Percentiles rank a stretch among this genome's conserved stretches.
Conservation (phyloP, 64 coral and sea anemone species). For the Hydrozoanthus tunicans region DNA sequence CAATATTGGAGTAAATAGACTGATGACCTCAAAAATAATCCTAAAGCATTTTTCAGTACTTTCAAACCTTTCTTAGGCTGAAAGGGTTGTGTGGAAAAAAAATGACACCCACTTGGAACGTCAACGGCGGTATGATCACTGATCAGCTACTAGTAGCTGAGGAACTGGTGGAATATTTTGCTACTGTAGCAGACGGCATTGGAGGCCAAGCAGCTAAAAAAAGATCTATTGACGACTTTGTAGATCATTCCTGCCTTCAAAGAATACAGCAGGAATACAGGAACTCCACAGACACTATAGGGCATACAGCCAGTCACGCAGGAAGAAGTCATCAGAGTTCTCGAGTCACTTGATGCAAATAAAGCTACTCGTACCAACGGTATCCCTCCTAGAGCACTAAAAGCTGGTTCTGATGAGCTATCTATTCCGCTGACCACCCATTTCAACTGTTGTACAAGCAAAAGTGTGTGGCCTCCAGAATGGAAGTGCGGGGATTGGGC, state of each 20-base stretch:
- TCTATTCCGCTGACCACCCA: slow-evolving; percentile 12
- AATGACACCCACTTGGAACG: background rate
- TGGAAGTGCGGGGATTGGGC: slow-evolving; percentile 29
- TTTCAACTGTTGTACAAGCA: background rate
- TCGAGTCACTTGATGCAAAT: slow-evolving; percentile 2
- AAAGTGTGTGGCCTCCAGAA: background rate
- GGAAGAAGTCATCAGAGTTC: slow-evolving; percentile 6
- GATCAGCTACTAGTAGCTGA: slow-evolving; percentile 7
- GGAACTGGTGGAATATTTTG: slow-evolving; percentile 41
- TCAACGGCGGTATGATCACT: background rate
- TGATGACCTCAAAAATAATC: background rate
- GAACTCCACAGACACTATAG: background rate
- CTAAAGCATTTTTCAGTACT: background rate
- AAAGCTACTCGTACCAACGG: slow-evolving; percentile 42
- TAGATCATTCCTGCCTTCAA: background rate
- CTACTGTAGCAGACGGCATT: slow-evolving; percentile 45
- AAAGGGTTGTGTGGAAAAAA: background rate
- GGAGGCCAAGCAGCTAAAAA: background rate
- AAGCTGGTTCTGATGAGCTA: slow-evolving; percentile 32
- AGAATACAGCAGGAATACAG: background rate
- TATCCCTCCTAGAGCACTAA: slow-evolving; percentile 43
- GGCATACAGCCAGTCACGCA: background rate
- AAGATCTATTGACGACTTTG: slow-evolving; percentile 7
- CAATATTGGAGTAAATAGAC: background rate
- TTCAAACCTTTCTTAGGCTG: background rate